These are phyloP conservation scores for Dioctria linearis DNA, from an alignment of 2,888 invertebrate species.

Conservation along the genomic window DNA sequence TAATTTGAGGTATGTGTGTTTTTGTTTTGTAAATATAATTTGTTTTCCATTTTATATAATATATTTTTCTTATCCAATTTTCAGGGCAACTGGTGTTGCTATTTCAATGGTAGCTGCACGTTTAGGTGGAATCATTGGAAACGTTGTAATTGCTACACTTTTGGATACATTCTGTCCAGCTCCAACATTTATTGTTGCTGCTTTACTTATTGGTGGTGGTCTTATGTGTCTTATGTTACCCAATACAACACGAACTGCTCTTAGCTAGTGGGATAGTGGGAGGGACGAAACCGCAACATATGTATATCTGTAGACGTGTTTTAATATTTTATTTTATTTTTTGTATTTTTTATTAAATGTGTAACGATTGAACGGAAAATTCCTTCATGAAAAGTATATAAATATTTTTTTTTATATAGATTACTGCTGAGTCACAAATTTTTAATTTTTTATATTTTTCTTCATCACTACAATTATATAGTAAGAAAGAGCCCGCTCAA, in stretches of 20 bases:
- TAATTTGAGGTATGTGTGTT: constrained; percentile 79
- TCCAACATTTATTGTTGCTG: constrained; percentile 92
- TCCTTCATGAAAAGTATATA: not conserved
- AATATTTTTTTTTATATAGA: not conserved
- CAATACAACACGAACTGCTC: constrained; percentile 88
- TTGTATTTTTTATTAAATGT: constrained; percentile 2
- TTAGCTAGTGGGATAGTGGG: constrained; percentile 66
- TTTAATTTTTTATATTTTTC: not conserved
- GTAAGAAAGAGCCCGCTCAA: constrained; percentile 20
- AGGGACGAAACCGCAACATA: too few species aligned
- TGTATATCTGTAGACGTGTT: too few species aligned
- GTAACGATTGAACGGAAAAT: not conserved
- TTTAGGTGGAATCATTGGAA: constrained; percentile 85
- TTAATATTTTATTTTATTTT: too few species aligned
- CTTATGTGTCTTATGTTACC: constrained; percentile 90
- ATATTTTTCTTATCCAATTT: constrained; percentile 60
- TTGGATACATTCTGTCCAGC: constrained; percentile 92
- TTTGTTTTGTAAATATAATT: not conserved
- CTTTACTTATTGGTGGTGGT: constrained; percentile 88
- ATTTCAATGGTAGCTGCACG: constrained; percentile 92
- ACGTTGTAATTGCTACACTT: constrained; percentile 87
- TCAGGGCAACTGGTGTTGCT: constrained; percentile 90
- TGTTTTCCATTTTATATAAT: not conserved
- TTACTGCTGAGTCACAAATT: not conserved
- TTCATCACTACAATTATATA: too few species aligned